Conservation (phyloP, 2,888 invertebrate species). For the Stenoptilia bipunctidactyla region DNA sequence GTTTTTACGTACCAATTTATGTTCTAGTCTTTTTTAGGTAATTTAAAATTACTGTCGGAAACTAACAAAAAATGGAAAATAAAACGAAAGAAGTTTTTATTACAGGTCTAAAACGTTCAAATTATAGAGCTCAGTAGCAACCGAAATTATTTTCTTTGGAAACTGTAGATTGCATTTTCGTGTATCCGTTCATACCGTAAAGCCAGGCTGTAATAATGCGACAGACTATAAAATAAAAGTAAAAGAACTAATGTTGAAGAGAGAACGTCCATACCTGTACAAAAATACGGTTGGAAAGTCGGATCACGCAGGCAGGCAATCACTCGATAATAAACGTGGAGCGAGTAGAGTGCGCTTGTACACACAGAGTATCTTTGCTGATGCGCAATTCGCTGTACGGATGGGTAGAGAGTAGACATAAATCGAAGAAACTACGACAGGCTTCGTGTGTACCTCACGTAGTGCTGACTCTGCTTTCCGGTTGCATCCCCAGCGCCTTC, state of each 20-base stretch:
- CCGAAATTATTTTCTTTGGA: conserved; percentile 6
- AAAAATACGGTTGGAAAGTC: conserved; percentile 53
- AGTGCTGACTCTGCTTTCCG: conserved; percentile 44
- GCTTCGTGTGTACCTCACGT: conserved; percentile 39
- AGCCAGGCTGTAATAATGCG: conserved; percentile 19
- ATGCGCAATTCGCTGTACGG: no score
- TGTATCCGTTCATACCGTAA: conserved; percentile 11
- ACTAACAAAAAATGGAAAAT: no score
- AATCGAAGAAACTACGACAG: conserved; percentile 1
- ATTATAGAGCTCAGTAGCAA: no score
- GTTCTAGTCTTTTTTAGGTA: neutral
- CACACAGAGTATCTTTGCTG: no score
- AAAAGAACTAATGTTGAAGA: conserved; percentile 42
- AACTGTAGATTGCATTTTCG: conserved; percentile 11
- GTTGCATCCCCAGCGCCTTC: conserved; percentile 30
- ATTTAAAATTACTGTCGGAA: no score
- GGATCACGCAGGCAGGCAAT: conserved; percentile 63
- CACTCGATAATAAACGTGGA: conserved; percentile 64
- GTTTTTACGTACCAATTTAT: no score
- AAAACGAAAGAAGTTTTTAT: no score
- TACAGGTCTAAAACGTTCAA: no score
- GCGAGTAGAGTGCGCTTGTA: conserved; percentile 35
- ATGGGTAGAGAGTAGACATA: conserved; percentile 19
- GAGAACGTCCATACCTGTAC: conserved; percentile 39
- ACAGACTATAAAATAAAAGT: conserved; percentile 38